phyloP scores from a whole-genome alignment of 2,113 vertebrate species.

The Nymphicus hollandicus region DNA sequence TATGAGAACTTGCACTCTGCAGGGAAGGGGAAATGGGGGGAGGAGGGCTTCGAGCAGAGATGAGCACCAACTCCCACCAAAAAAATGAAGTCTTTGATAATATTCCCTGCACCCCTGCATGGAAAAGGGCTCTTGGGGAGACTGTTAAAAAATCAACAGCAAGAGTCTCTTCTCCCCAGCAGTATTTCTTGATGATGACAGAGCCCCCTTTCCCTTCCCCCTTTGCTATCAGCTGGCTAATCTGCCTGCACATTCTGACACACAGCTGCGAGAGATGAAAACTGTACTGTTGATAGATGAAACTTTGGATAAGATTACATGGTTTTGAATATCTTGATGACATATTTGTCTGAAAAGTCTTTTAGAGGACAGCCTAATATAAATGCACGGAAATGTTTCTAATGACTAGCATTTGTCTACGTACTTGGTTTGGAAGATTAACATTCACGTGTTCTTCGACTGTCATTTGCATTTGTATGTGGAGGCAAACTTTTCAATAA shows the following conservation, averaged over 20 bases:
- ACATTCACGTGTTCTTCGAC: conserved; percentile 80
- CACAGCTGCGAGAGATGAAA: conserved; percentile 84
- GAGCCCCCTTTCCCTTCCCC: conserved; percentile 70
- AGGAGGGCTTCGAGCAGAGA: not conserved
- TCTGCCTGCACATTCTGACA: conserved; percentile 80
- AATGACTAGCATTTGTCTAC: conserved; percentile 87
- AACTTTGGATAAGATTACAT: conserved; percentile 88
- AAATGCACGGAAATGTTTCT: conserved; percentile 87
- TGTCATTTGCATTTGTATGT: conserved; percentile 86
- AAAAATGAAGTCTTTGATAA: not conserved
- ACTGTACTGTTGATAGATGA: conserved; percentile 83
- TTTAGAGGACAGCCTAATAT: conserved; percentile 88
- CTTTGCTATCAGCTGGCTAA: conserved; percentile 81
- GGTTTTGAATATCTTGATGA: conserved; percentile 89
- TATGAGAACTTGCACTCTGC: not conserved
- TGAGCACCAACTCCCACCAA: accelerated
- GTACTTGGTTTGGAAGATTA: conserved; percentile 81
- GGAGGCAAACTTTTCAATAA: conserved; percentile 84
- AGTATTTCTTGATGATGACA: conserved; percentile 46
- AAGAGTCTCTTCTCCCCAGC: conserved; percentile 8
- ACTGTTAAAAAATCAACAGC: not conserved
- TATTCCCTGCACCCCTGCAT: not conserved
- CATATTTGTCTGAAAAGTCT: conserved; percentile 88
- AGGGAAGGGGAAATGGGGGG: not conserved
- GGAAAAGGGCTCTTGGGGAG: conserved; percentile 4